Conservation (phyloP, 2,797 vertebrate genomes). For the Alectoris magna region DNA sequence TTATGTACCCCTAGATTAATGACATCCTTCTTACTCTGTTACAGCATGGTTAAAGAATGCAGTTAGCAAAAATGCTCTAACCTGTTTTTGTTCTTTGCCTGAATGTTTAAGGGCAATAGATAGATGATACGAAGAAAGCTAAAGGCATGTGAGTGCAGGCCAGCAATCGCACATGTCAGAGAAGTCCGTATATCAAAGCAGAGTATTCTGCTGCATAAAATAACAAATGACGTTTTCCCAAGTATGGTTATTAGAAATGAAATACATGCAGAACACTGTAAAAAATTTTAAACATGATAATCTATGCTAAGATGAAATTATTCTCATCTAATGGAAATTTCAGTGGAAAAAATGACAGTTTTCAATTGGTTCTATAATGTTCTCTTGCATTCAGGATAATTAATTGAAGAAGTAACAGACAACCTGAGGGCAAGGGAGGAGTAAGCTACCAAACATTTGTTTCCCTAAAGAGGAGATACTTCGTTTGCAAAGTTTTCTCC, state of each 20-base stretch:
- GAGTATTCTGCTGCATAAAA: not conserved
- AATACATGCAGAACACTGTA: not conserved
- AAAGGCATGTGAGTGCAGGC: not conserved
- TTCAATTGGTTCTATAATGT: not conserved
- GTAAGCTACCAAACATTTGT: not conserved
- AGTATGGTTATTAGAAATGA: not conserved
- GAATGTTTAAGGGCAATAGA: not conserved
- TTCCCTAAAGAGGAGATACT: not conserved
- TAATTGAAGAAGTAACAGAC: not conserved
- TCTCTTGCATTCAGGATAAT: not conserved
- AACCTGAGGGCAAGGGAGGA: not conserved
- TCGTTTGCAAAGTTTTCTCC: not conserved
- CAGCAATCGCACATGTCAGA: not conserved
- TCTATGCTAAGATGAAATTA: not conserved
- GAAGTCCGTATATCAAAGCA: not conserved
- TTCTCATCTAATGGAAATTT: not conserved
- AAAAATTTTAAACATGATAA: not conserved
- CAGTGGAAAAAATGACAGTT: not conserved
- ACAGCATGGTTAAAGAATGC: not conserved
- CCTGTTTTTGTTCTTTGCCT: not conserved
- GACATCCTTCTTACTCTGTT: not conserved
- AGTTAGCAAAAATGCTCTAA: not conserved
- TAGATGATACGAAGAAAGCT: not conserved
- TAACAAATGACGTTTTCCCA: not conserved
- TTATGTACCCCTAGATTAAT: not conserved